A percentile compares a stretch with the other conserved stretches of the same genome.
Evolutionary conservation across 2,888 invertebrate species (phyloP).

Genomic region (Drosophila ustulata): DNA sequence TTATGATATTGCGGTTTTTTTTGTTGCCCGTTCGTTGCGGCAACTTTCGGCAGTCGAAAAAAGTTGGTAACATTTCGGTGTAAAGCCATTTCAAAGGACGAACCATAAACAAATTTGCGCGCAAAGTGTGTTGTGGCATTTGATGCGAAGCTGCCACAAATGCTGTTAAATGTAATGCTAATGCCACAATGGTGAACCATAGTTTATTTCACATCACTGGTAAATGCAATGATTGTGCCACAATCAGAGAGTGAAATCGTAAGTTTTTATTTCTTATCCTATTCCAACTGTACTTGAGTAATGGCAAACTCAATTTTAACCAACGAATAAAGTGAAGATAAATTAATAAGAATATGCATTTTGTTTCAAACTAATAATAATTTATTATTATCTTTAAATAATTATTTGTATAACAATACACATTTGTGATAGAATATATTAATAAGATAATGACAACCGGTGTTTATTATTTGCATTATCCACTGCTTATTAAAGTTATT

Average conservation of each 20-base stretch:
- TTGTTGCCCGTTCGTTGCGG: conserved; percentile 34
- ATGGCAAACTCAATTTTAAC: too few relatives aligned
- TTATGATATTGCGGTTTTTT: conserved; percentile 71
- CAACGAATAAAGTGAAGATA: too few relatives aligned
- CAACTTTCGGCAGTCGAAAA: conserved; percentile 39
- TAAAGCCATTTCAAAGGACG: conserved; percentile 43
- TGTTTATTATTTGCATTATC: too few relatives aligned
- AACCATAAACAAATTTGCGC: conserved; percentile 65
- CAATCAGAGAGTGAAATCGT: neutral
- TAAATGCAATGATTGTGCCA: neutral
- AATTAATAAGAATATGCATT: too few relatives aligned
- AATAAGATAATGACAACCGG: too few relatives aligned
- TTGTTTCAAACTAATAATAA: too few relatives aligned
- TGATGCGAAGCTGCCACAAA: conserved; percentile 59
- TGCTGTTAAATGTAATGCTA: conserved; percentile 65
- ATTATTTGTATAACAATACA: too few relatives aligned
- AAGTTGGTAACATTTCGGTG: conserved; percentile 29
- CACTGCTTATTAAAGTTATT: too few relatives aligned
- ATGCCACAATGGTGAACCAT: conserved; percentile 41
- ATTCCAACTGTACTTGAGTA: neutral
- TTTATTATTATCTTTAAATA: too few relatives aligned
- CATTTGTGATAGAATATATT: too few relatives aligned
- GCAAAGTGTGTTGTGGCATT: conserved; percentile 31
- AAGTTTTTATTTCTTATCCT: neutral
- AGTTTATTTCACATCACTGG: conserved; percentile 4